Percentiles rank a stretch among this genome's conserved stretches.
These are phyloP conservation scores for Bufo gargarizans DNA, from an alignment of 2,113 vertebrate genomes.

Conservation along the genomic window DNA sequence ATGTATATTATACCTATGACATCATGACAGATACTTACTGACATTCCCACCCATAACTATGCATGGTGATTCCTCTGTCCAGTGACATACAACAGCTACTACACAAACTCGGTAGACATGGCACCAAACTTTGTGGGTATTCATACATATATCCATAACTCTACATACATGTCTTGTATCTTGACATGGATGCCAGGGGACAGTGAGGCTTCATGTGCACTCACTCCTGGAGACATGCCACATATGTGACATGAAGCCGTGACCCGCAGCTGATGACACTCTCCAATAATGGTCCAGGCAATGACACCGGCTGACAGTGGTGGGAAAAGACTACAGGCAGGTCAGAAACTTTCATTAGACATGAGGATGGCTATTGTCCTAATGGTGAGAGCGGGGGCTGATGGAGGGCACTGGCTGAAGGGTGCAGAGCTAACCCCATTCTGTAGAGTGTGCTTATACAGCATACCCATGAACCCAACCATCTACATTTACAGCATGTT, in stretches of 20 bases:
- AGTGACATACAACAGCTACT: neutral
- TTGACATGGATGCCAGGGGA: neutral
- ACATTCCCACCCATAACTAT: too few relatives aligned
- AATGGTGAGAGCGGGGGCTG: neutral
- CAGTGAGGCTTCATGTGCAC: neutral
- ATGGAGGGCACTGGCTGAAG: neutral
- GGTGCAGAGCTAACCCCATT: neutral
- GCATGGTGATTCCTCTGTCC: neutral
- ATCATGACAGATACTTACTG: too few relatives aligned
- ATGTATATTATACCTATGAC: too few relatives aligned
- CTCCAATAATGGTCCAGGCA: conserved; percentile 27
- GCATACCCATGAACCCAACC: too few relatives aligned
- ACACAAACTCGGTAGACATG: neutral
- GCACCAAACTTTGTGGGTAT: neutral
- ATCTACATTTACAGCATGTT: too few relatives aligned
- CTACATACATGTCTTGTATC: too few relatives aligned
- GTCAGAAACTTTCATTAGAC: conserved; percentile 2
- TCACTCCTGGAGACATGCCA: neutral
- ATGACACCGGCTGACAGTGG: conserved; percentile 15
- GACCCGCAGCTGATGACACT: neutral
- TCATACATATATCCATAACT: neutral
- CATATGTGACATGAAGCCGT: neutral
- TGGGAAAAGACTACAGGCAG: neutral
- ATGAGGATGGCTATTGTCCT: neutral
- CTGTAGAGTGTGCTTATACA: too few relatives aligned